Percentiles rank a stretch among this genome's conserved stretches.
These are phyloP conservation scores for Cephus spinipes DNA, from an alignment of 2,888 invertebrate genomes.

Conservation along the genomic window DNA sequence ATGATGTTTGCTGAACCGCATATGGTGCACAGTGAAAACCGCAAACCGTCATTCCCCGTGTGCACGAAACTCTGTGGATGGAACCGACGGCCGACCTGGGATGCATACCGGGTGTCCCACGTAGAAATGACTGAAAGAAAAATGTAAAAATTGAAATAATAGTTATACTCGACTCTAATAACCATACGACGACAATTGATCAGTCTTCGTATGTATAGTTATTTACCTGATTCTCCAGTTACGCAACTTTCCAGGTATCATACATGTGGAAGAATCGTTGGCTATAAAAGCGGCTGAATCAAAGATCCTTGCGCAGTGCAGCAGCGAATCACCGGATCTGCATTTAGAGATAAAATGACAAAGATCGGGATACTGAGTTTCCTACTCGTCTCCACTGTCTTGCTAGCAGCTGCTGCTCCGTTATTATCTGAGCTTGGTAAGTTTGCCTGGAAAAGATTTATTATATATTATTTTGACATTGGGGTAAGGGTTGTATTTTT, in stretches of 20 bases:
- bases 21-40: not conserved
- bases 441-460: not conserved
- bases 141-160: not conserved
- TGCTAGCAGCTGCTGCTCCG: not conserved
- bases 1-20: not conserved
- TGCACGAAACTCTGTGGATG: not conserved
- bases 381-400: not conserved
- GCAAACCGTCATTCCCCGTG: not conserved
- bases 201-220: not conserved
- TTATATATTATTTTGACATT: not conserved
- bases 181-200: not conserved
- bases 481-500: no score
- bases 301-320: constrained; percentile 48
- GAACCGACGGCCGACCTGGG: not conserved
- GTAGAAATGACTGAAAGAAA: not conserved
- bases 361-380: not conserved
- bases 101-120: not conserved
- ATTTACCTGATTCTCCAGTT: constrained; percentile 26
- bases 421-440: not conserved
- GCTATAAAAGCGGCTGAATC: constrained; percentile 58
- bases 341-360: not conserved
- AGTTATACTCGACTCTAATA: not conserved
- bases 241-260: constrained; percentile 43
- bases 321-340: constrained; percentile 37
- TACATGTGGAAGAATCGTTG: constrained; percentile 40